phyloP scores from a whole-genome alignment of 2,888 invertebrate genomes.

The Oscheius onirici region DNA sequence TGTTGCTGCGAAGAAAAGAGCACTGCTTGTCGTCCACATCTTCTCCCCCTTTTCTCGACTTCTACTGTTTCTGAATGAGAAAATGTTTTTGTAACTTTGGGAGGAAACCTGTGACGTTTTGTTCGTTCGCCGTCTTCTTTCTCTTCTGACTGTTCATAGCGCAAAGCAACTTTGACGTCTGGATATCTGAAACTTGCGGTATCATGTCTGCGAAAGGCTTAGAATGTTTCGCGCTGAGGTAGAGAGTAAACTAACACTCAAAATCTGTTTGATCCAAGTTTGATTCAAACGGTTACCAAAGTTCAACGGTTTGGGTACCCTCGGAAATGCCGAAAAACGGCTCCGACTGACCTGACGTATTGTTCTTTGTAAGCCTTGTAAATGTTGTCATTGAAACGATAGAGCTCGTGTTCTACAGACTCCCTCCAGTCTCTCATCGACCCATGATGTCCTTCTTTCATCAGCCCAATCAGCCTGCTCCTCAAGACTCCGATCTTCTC shows the following conservation, averaged over 20 bases:
- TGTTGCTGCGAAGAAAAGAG: slow-evolving; percentile 71
- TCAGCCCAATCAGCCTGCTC: slow-evolving; percentile 25
- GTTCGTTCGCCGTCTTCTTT: slow-evolving; percentile 40
- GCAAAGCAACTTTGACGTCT: slow-evolving; percentile 53
- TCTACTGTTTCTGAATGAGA: slow-evolving; percentile 34
- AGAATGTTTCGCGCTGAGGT: no score
- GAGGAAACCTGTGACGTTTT: slow-evolving; percentile 39
- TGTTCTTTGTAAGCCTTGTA: slow-evolving; percentile 70
- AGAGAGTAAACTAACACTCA: no score
- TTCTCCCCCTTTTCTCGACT: slow-evolving; percentile 64
- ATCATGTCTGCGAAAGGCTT: no score
- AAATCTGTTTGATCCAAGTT: no score
- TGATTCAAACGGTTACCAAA: no score
- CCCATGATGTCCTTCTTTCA: slow-evolving; percentile 27
- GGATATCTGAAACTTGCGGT: slow-evolving; percentile 62
- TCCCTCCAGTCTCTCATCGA: slow-evolving; percentile 53
- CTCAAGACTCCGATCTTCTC: slow-evolving; percentile 56
- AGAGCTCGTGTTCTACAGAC: slow-evolving; percentile 55
- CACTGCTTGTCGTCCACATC: slow-evolving; percentile 70
- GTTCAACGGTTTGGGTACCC: no score
- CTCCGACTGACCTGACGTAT: slow-evolving; percentile 66
- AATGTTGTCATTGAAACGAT: slow-evolving; percentile 62
- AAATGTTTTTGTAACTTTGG: no score
- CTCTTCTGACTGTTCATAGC: slow-evolving; percentile 33
- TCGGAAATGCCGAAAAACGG: no score